Evolutionary conservation across 2,888 invertebrate genomes (phyloP).

Genomic region (Pediacus dermestoides): DNA sequence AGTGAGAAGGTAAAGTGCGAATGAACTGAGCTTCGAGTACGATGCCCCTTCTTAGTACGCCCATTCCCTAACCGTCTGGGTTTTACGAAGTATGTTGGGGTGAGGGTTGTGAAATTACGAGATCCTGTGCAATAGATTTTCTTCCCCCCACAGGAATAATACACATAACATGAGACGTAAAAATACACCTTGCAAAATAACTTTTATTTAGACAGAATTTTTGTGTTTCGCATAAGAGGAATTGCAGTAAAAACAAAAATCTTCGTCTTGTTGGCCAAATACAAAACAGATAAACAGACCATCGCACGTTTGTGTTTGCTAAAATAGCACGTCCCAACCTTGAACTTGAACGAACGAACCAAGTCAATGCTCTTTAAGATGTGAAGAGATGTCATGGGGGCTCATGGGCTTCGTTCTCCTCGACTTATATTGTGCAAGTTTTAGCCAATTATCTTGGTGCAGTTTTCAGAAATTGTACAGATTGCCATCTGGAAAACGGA

Average conservation of each 20-base stretch:
- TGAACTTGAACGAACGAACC: conserved; percentile 28
- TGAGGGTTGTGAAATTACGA: too few relatives aligned
- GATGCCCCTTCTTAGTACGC: background rate
- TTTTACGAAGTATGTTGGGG: background rate
- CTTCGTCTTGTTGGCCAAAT: background rate
- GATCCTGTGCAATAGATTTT: too few relatives aligned
- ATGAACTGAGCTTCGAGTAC: background rate
- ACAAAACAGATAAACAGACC: background rate
- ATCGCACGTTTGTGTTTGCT: conserved; percentile 9
- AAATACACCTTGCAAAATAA: too few relatives aligned
- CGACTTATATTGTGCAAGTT: background rate
- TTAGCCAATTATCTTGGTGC: conserved; percentile 3
- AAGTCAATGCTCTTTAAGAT: conserved; percentile 23
- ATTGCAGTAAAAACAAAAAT: too few relatives aligned
- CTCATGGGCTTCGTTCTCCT: conserved; percentile 3
- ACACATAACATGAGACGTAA: too few relatives aligned
- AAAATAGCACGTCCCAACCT: conserved; percentile 24
- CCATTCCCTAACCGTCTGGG: background rate
- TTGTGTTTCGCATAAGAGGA: too few relatives aligned
- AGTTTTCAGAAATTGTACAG: too few relatives aligned
- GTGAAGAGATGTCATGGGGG: conserved; percentile 17
- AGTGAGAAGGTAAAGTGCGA: background rate
- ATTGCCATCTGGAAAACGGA: too few relatives aligned
- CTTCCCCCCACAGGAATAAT: too few relatives aligned
- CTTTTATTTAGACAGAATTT: too few relatives aligned